Evolutionary conservation across 2,888 invertebrate species (phyloP).

Genomic region (Acleris emargana): DNA sequence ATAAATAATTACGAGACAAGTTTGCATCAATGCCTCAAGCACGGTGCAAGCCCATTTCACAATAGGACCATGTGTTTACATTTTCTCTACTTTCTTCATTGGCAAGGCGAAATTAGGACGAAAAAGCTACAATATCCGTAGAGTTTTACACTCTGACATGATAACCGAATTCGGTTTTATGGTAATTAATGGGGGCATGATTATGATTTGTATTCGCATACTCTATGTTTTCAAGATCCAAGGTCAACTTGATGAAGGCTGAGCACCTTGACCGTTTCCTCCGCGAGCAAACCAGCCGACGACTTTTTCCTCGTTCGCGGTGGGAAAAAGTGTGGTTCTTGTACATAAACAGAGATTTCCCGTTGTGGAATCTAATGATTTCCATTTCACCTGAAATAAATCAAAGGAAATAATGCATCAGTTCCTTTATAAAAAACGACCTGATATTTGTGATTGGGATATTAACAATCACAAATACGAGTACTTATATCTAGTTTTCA

Average conservation of each 20-base stretch:
- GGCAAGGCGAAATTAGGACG: background rate
- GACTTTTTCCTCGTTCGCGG: slow-evolving; percentile 37
- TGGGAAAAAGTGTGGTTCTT: slow-evolving; percentile 42
- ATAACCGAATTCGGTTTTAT: background rate
- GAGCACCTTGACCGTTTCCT: slow-evolving; percentile 39
- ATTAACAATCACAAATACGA: background rate
- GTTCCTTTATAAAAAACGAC: background rate
- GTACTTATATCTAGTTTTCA: background rate
- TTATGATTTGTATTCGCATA: slow-evolving; percentile 39
- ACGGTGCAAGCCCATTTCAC: too few species aligned
- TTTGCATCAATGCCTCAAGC: too few species aligned
- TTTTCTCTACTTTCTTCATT: background rate
- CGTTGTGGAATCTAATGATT: background rate
- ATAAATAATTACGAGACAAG: too few species aligned
- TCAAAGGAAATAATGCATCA: background rate
- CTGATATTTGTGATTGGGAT: too few species aligned
- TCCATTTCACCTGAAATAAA: slow-evolving; percentile 1
- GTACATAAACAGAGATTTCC: slow-evolving; percentile 35
- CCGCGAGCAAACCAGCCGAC: slow-evolving; percentile 43
- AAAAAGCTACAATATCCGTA: background rate
- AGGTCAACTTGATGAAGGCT: slow-evolving; percentile 36
- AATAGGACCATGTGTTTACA: too few species aligned
- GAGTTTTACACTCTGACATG: slow-evolving; percentile 1
- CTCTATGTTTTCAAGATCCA: slow-evolving; percentile 27
- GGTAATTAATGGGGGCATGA: slow-evolving; percentile 38